Percentiles rank a stretch among this genome's conserved stretches.
phyloP scores from a whole-genome alignment of 1,140 invertebrate genomes.

The Mercenaria mercenaria region DNA sequence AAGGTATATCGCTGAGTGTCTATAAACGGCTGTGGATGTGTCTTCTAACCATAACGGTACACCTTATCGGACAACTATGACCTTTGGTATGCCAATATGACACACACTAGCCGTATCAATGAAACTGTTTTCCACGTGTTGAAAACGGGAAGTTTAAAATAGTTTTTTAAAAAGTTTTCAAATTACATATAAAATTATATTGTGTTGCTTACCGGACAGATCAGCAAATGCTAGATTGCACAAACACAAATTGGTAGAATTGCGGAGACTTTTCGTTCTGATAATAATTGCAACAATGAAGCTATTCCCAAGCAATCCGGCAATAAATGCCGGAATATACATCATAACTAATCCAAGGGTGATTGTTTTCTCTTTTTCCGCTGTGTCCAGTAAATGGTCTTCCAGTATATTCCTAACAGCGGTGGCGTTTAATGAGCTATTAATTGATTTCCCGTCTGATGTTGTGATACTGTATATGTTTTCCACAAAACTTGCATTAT shows the following conservation, averaged over 20 bases:
- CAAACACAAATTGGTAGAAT: conserved; percentile 72
- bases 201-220: conserved; percentile 72
- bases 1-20: too few relatives aligned
- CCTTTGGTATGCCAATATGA: too few relatives aligned
- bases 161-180: too few relatives aligned
- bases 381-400: background rate
- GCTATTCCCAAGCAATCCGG: conserved; percentile 70
- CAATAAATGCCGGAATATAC: conserved; percentile 69
- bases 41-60: too few relatives aligned
- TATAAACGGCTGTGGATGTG: too few relatives aligned
- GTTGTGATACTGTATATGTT: background rate
- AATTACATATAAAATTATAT: too few relatives aligned
- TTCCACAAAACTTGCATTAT: too few relatives aligned
- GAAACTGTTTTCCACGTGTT: too few relatives aligned
- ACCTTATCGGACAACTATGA: too few relatives aligned
- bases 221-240: conserved; percentile 75
- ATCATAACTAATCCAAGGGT: conserved; percentile 46
- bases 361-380: background rate
- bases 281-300: conserved; percentile 66
- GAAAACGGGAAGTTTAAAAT: too few relatives aligned
- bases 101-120: too few relatives aligned
- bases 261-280: conserved; percentile 55
- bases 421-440: background rate
- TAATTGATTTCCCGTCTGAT: background rate
- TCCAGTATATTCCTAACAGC: background rate